These are phyloP conservation scores for Tiliacea citrago DNA, from an alignment of 2,888 invertebrate species.

Conservation along the genomic window DNA sequence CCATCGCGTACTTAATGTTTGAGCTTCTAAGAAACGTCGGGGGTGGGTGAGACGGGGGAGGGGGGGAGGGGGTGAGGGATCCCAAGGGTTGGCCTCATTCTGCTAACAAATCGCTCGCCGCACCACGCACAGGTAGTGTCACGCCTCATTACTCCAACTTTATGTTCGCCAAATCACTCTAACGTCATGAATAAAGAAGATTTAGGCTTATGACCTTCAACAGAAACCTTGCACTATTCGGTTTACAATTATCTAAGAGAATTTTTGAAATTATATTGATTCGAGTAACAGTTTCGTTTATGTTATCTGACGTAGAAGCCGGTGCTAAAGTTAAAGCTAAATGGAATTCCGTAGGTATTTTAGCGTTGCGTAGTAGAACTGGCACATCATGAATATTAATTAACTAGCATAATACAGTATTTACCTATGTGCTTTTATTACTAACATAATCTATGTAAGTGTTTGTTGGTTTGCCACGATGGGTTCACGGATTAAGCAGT, in stretches of 20 bases:
- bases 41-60: conserved; percentile 57
- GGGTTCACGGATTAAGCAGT: conserved; percentile 5
- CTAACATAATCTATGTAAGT: conserved; percentile 39
- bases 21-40: conserved; percentile 74
- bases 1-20: conserved; percentile 83
- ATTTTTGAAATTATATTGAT: conserved; percentile 32
- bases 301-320: conserved; percentile 20
- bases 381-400: conserved; percentile 56
- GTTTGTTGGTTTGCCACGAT: conserved; percentile 17
- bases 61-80: conserved; percentile 58
- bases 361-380: conserved; percentile 36
- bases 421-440: conserved; percentile 39
- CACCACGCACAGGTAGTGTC: conserved; percentile 83
- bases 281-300: conserved; percentile 14
- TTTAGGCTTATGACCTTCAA: conserved; percentile 71
- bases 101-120: conserved; percentile 81
- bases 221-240: conserved; percentile 58
- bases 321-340: conserved; percentile 36
- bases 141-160: conserved; percentile 84
- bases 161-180: conserved; percentile 84
- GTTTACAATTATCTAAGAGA: conserved; percentile 15
- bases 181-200: conserved; percentile 81
- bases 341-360: conserved; percentile 34
- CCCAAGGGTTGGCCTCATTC: conserved; percentile 76
- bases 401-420: conserved; percentile 33